A percentile compares a stretch with the other conserved stretches of the same genome.
Conservation (phyloP, 2,113 vertebrate species). For the Hypomesus transpacificus region DNA sequence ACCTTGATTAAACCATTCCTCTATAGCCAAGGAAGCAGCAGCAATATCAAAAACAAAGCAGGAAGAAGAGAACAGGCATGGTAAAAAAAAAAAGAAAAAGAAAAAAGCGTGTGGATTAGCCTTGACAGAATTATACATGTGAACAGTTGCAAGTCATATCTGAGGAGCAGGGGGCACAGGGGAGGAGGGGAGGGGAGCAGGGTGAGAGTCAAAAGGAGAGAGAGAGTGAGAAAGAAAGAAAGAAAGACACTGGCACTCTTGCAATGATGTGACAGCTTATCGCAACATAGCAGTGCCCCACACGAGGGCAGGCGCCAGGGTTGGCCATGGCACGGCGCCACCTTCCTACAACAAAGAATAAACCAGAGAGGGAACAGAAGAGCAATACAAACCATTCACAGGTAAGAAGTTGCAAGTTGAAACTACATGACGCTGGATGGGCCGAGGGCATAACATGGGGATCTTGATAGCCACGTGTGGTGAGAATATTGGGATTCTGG, state of each 20-base stretch:
- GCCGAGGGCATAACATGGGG: too few species aligned
- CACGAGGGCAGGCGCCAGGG: too few species aligned
- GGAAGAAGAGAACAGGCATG: slow-evolving; percentile 73
- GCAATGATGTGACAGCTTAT: neutral
- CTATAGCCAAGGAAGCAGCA: slow-evolving; percentile 89
- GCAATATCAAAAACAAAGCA: slow-evolving; percentile 77
- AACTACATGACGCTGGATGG: too few species aligned
- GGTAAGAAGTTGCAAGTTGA: too few species aligned
- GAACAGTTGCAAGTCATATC: slow-evolving; percentile 20
- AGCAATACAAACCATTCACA: too few species aligned
- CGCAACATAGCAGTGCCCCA: too few species aligned
- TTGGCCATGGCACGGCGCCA: too few species aligned
- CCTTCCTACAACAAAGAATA: too few species aligned
- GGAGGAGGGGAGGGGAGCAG: neutral
- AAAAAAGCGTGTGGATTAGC: slow-evolving; percentile 19
- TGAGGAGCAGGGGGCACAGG: neutral
- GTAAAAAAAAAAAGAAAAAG: slow-evolving; percentile 53
- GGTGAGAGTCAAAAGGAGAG: slow-evolving; percentile 6
- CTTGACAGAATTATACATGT: slow-evolving; percentile 35
- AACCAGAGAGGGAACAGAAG: too few species aligned
- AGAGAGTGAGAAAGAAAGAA: neutral
- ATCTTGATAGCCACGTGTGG: too few species aligned
- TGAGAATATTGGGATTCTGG: too few species aligned
- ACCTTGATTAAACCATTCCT: slow-evolving; percentile 99
- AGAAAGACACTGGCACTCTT: neutral